Evolutionary conservation across 2,113 vertebrate genomes (phyloP).

Genomic region (Scytalopus superciliaris): DNA sequence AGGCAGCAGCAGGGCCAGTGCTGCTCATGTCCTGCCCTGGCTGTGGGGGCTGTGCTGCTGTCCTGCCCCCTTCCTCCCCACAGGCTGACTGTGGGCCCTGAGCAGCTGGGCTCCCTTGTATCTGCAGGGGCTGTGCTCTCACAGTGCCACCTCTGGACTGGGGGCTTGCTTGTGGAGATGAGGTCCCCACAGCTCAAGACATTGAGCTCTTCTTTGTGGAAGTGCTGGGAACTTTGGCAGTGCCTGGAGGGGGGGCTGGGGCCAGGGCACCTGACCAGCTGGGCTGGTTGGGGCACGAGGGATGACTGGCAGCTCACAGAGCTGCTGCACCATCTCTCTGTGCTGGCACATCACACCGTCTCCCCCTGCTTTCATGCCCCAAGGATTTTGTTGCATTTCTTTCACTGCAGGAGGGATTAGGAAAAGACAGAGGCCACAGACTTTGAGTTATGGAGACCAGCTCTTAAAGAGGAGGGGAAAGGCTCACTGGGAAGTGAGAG

Average conservation of each 20-base stretch:
- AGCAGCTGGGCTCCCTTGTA: not conserved
- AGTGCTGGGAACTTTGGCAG: not conserved
- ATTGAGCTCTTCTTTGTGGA: not conserved
- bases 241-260: not conserved
- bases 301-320: not conserved
- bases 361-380: not conserved
- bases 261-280: not conserved
- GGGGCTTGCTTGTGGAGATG: not conserved
- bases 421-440: not conserved
- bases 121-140: not conserved
- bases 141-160: not conserved
- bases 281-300: not conserved
- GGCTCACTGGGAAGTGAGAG: not conserved
- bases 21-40: accelerated
- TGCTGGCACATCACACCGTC: not conserved
- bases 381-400: not conserved
- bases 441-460: not conserved
- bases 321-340: not conserved
- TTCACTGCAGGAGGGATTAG: not conserved
- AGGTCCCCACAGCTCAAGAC: not conserved
- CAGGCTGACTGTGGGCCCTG: accelerated
- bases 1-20: not conserved
- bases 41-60: not conserved
- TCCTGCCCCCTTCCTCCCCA: not conserved
- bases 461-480: not conserved